phyloP scores from a whole-genome alignment of 2,797 vertebrate species.

The Gambusia yucatana region DNA sequence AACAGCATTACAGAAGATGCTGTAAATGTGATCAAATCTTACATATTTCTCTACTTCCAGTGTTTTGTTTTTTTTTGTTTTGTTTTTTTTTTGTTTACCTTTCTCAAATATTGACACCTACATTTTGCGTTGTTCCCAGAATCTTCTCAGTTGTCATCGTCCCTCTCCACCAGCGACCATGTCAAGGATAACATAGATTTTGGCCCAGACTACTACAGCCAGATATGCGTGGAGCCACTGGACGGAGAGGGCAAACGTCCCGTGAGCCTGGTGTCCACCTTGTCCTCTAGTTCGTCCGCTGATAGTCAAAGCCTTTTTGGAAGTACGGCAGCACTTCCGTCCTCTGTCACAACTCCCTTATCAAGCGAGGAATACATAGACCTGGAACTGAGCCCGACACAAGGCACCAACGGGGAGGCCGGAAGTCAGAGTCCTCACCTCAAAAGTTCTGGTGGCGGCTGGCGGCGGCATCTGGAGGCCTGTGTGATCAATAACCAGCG shows the following conservation, averaged over 20 bases:
- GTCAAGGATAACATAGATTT: constrained; percentile 68
- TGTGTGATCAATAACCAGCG: constrained; percentile 56
- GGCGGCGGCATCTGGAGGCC: constrained; percentile 47
- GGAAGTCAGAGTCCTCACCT: constrained; percentile 42
- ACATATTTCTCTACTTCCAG: neutral
- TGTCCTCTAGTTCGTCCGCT: constrained; percentile 85
- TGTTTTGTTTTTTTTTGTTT: neutral
- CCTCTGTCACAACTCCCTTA: constrained; percentile 57
- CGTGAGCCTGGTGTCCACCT: constrained; percentile 80
- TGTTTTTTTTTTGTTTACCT: neutral
- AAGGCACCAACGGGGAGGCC: constrained; percentile 34
- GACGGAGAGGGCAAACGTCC: constrained; percentile 82
- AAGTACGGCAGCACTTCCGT: constrained; percentile 66
- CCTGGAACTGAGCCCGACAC: constrained; percentile 79
- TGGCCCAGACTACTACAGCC: constrained; percentile 68
- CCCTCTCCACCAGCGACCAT: constrained; percentile 79
- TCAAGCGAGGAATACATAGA: constrained; percentile 73
- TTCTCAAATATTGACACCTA: constrained; percentile 12
- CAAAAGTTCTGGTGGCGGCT: constrained; percentile 27
- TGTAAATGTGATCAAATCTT: neutral
- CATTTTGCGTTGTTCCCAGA: constrained; percentile 64
- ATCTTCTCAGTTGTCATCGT: constrained; percentile 72
- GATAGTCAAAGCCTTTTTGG: constrained; percentile 84
- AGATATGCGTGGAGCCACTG: constrained; percentile 65
- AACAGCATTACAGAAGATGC: neutral